Percentiles rank a stretch among this genome's conserved stretches.
These are phyloP conservation scores for Hymenopus coronatus DNA, from an alignment of 2,888 invertebrate genomes.

Conservation along the genomic window DNA sequence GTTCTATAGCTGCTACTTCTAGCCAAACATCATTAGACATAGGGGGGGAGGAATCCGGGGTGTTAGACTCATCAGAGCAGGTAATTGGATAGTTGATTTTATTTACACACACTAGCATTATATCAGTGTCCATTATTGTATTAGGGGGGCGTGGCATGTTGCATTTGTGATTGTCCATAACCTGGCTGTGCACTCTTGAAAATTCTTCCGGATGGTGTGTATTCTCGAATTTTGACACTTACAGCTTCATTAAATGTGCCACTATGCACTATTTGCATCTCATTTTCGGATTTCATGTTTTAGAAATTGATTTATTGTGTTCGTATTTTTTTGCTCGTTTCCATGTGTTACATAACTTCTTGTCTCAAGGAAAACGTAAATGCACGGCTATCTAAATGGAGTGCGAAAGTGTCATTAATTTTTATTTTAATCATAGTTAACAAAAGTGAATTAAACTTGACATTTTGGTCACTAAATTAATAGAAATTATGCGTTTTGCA, in stretches of 20 bases:
- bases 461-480: too few species aligned
- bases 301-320: too few species aligned
- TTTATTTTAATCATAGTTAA: too few species aligned
- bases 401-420: too few species aligned
- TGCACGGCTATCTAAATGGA: too few species aligned
- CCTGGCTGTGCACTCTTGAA: not conserved
- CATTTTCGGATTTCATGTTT: too few species aligned
- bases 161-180: not conserved
- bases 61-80: conserved; percentile 43
- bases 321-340: too few species aligned
- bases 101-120: not conserved
- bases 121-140: too few species aligned
- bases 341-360: too few species aligned
- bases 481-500: conserved; percentile 32
- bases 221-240: too few species aligned
- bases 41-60: conserved; percentile 44
- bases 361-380: too few species aligned
- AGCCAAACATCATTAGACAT: conserved; percentile 59
- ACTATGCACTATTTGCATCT: not conserved
- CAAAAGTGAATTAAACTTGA: too few species aligned
- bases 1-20: conserved; percentile 43
- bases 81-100: conserved; percentile 36
- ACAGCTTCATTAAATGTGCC: not conserved
- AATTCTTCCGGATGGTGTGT: not conserved
- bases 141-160: not conserved